phyloP scores from a whole-genome alignment of 2,888 invertebrate species.

The Branchipolynoe longqiensis region DNA sequence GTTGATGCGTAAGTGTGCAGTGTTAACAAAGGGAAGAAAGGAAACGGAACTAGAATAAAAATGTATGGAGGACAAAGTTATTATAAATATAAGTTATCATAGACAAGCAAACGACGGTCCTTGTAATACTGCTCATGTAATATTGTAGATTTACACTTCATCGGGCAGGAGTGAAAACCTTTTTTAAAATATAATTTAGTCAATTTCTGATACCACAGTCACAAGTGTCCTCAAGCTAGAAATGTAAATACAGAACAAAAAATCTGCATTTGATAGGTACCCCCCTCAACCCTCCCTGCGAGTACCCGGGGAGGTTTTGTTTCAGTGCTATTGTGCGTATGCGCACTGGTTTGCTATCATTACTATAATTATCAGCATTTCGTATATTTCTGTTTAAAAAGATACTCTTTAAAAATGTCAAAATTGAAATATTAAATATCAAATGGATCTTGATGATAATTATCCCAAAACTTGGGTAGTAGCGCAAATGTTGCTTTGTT shows the following conservation, averaged over 20 bases:
- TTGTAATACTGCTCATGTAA: not conserved
- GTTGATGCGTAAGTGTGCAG: conserved; percentile 15
- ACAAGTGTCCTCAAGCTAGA: not conserved
- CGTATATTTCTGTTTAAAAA: too few relatives aligned
- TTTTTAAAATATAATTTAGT: not conserved
- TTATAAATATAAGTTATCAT: not conserved
- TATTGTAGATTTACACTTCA: not conserved
- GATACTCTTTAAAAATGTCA: too few relatives aligned
- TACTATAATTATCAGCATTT: not conserved
- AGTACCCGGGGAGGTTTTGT: not conserved
- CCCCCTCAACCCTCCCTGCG: not conserved
- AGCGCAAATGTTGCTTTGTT: too few relatives aligned
- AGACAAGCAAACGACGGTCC: not conserved
- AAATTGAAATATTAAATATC: too few relatives aligned
- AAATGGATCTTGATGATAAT: too few relatives aligned
- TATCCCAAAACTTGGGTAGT: too few relatives aligned
- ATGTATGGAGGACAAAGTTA: not conserved
- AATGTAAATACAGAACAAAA: not conserved
- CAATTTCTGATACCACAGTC: not conserved
- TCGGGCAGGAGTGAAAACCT: not conserved
- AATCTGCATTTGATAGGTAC: not conserved
- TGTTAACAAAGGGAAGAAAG: not conserved
- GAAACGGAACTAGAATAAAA: not conserved
- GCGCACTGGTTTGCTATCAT: not conserved
- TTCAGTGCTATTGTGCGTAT: not conserved